Base-by-base conservation (phyloP, 2,113 vertebrate species). In the Nerophis ophidion region DNA sequence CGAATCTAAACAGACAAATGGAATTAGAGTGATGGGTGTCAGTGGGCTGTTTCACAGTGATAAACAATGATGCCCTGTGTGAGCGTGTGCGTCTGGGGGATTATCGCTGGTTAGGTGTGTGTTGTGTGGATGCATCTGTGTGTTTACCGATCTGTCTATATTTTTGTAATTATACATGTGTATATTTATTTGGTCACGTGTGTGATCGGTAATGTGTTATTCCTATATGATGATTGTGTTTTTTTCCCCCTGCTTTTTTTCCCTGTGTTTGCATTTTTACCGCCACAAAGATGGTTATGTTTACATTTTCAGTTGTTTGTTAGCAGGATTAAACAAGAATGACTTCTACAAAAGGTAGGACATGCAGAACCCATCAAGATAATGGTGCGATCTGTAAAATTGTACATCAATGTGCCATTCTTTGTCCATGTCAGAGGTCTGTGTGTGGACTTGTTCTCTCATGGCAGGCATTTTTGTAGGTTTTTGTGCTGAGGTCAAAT, bases 21-120 rank as follows among this genome's bases (percentile, higher is more conserved):
- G 88, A 89, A 91, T 91, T 90, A 90, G 86, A 89, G 82, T 89
- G 87, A 89, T 87, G 85, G 89, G 86, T 89, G 86, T 88, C 86
- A 85, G 82, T 83, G 83, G 88, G 85, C 88, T 90, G 89, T 84
- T 84, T 84, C 81, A 79, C 83, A 84, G 87, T 89, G 88, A 90
- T 91, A 89, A 90, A 88, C 85, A 86, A 84, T 87, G 87, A 87
- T 79, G 84, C 84, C 82, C 73, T 73, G 75, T 81, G 55, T 86
- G 80, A 84, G 79, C 79, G 82, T 78, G 75, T 73, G 83, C 88
- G 89, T 89, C 84, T 89, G 71, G 88, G 81, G 86, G 89, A 89
- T 89, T 91, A 90, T 86, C 87, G 81, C 74, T 81, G 83, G 87
- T 87, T 86, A 89, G 86, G 89, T 90, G 85, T 89, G 84, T 85